These are phyloP conservation scores for Gopherus evgoodei DNA, from an alignment of 2,113 vertebrate species.

Conservation along the genomic window DNA sequence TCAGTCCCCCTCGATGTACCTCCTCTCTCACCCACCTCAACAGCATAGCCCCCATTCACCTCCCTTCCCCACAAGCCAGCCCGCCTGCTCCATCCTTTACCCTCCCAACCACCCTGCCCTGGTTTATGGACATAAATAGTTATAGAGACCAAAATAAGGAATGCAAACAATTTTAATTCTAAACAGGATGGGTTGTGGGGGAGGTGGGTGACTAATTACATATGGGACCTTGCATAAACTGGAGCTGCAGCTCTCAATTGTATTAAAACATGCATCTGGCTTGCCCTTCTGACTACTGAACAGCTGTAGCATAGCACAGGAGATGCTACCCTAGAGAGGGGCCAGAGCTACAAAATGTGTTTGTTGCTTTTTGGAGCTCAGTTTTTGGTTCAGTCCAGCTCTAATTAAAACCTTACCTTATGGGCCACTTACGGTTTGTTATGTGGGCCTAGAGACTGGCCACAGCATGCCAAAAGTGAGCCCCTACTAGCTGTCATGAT, in stretches of 20 bases:
- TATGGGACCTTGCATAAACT: neutral
- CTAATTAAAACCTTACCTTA: conserved; percentile 45
- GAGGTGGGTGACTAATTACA: neutral
- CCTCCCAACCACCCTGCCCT: neutral
- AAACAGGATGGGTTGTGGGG: neutral
- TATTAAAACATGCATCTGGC: neutral
- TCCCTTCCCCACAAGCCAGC: neutral
- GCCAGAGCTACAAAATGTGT: neutral
- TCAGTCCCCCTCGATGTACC: fast-evolving
- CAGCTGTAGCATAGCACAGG: neutral
- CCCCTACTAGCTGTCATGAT: neutral
- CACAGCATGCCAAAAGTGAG: neutral
- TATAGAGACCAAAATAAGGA: neutral
- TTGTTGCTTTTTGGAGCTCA: neutral
- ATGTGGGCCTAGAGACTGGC: conserved; percentile 13
- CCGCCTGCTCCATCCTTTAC: neutral
- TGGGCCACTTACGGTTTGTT: neutral
- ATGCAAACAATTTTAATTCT: neutral
- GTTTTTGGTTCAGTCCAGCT: conserved; percentile 41
- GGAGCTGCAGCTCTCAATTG: neutral
- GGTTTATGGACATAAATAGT: neutral
- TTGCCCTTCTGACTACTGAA: neutral
- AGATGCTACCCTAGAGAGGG: neutral
- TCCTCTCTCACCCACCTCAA: neutral
- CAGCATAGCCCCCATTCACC: neutral